These are phyloP conservation scores for Mus caroli DNA, from an alignment of 2,797 vertebrate species.

Conservation along the genomic window DNA sequence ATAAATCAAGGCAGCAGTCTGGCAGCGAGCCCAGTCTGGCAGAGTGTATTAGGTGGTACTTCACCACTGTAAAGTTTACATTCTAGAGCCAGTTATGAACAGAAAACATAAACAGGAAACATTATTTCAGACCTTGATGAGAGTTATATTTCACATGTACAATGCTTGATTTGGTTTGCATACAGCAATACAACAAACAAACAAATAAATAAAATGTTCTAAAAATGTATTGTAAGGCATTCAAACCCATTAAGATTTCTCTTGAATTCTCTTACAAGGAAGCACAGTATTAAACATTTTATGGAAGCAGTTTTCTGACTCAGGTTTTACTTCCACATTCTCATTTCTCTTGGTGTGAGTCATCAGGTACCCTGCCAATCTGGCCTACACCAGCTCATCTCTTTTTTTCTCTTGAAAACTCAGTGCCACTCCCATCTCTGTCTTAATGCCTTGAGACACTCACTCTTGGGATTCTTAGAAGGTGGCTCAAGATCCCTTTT, in stretches of 20 bases:
- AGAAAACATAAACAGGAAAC: neutral
- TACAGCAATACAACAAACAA: neutral
- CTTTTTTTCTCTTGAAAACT: neutral
- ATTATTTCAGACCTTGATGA: neutral
- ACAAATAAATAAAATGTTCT: neutral
- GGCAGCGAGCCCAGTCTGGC: too few species aligned
- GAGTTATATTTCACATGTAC: neutral
- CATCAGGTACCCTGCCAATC: neutral
- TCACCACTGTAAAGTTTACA: neutral
- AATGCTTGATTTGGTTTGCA: neutral
- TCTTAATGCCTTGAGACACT: neutral
- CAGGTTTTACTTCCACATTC: neutral
- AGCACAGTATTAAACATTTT: neutral
- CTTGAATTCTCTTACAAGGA: constrained; percentile 8
- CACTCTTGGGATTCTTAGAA: neutral
- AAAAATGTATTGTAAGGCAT: neutral
- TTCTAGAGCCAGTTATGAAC: neutral
- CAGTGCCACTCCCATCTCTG: neutral
- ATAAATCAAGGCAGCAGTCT: neutral
- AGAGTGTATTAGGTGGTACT: neutral
- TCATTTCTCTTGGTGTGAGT: neutral
- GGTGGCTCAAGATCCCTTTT: fast-evolving
- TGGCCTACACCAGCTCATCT: neutral
- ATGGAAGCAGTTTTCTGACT: neutral
- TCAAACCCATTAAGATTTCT: neutral